These are phyloP conservation scores for Pemphigus obesinymphae DNA, from an alignment of 1,140 invertebrate species.

Conservation along the genomic window DNA sequence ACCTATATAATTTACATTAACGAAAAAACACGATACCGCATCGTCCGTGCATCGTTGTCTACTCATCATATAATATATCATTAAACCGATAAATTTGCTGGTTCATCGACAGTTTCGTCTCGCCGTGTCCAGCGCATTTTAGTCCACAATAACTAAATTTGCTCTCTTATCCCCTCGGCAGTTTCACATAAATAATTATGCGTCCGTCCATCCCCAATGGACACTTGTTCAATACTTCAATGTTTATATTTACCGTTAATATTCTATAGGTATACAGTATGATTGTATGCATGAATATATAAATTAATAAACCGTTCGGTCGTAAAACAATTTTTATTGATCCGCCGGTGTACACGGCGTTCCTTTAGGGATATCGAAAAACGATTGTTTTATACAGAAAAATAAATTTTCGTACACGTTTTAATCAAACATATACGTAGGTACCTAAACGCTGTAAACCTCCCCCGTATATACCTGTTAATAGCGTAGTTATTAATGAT, in stretches of 20 bases:
- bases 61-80: not conserved
- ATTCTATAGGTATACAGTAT: too few relatives aligned
- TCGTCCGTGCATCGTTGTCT: not conserved
- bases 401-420: too few relatives aligned
- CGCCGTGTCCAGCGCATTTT: not conserved
- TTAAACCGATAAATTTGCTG: slow-evolving; percentile 7
- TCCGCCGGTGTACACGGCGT: not conserved
- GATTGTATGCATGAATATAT: not conserved
- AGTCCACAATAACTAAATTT: slow-evolving; percentile 16
- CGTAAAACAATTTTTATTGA: not conserved
- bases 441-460: not conserved
- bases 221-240: too few relatives aligned
- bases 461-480: not conserved
- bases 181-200: not conserved
- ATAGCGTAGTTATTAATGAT: not conserved
- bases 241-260: too few relatives aligned
- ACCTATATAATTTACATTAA: not conserved
- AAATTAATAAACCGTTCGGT: not conserved
- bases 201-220: not conserved
- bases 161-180: not conserved
- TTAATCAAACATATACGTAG: not conserved
- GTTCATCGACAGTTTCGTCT: slow-evolving; percentile 17
- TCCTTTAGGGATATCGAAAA: not conserved
- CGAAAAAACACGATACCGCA: not conserved
- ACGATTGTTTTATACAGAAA: not conserved